phyloP scores from a whole-genome alignment of 2,888 invertebrate genomes.

The Tillus elongatus region DNA sequence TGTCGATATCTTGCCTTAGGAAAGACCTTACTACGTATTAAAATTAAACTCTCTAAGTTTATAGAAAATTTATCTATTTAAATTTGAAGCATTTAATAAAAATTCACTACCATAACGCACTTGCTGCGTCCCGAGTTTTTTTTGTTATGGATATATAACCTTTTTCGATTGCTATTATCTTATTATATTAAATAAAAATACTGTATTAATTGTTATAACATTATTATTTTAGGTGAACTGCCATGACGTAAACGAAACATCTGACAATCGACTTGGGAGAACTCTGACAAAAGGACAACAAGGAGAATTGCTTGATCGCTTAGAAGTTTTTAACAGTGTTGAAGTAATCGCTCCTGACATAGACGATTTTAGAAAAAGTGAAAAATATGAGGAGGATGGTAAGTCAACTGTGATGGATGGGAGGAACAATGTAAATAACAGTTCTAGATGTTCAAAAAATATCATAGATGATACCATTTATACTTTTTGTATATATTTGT shows the following conservation, averaged over 20 bases:
- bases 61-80: too few species aligned
- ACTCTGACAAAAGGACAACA: conserved; percentile 45
- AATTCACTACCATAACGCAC: too few species aligned
- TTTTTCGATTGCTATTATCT: too few species aligned
- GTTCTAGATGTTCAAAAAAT: conserved; percentile 1
- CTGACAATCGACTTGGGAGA: conserved; percentile 33
- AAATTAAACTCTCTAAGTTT: too few species aligned
- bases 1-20: too few species aligned
- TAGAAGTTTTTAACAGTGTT: conserved; percentile 73
- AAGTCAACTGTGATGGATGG: conserved; percentile 10
- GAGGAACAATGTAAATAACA: conserved; percentile 11
- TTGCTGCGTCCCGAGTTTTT: too few species aligned
- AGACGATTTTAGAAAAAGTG: conserved; percentile 45
- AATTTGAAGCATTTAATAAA: too few species aligned
- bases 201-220: too few species aligned
- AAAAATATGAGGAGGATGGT: conserved; percentile 19
- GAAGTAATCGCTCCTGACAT: conserved; percentile 72
- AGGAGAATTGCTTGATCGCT: conserved; percentile 52
- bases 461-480: conserved; percentile 8
- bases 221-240: conserved; percentile 44
- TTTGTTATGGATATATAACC: too few species aligned
- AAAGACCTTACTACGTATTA: too few species aligned
- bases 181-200: too few species aligned
- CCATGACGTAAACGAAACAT: conserved; percentile 27
- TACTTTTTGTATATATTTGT: conserved; percentile 16